Evolutionary conservation across 2,888 invertebrate genomes (phyloP), one percentile per base, ranked within the genome.

Genomic region (Cyrtodaria siliqua): DNA sequence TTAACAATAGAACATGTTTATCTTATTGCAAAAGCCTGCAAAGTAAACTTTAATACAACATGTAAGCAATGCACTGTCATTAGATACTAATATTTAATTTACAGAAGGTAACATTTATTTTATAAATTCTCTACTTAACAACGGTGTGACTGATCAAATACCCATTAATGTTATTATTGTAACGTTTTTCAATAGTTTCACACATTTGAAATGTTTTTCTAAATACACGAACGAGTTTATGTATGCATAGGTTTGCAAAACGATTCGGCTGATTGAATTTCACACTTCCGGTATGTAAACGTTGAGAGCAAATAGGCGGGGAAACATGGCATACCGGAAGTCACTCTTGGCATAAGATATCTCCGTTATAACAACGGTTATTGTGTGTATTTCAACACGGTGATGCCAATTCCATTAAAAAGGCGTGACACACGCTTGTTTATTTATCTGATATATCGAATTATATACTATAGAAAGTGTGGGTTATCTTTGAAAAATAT

Each of bases 391-490:
- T 63, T 63, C 71, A 63, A 23, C 71, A 63, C 14, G 3, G 27
- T 20, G 38, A 57, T 72, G 72, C 23, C 47, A 72, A 66, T 18
- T 16, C 24, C 59, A 72, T 60, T 66, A 47, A 38, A 16, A 59
- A 55, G 64, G 64, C 72, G 66, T 72, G 72, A 64, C 72, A 72
- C 66, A 6, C 59, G 72, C 50, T 59, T 72, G 66, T 72, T 72
- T 59, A 50, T 52, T 4, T 52, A 20, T 16, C n/a, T 23, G 26
- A 52, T n/a, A n/a, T n/a, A n/a, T n/a, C n/a, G n/a, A n/a, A n/a
- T n/a, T n/a, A n/a, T n/a, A n/a, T n/a, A n/a, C n/a, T n/a, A n/a
- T n/a, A n/a, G n/a, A n/a, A n/a, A n/a, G n/a, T n/a, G n/a, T n/a
- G n/a, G n/a, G n/a, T n/a, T n/a, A n/a, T n/a, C n/a, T n/a, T n/a